Evolutionary conservation across 1,140 invertebrate species (phyloP).

Genomic region (Apis laboriosa): DNA sequence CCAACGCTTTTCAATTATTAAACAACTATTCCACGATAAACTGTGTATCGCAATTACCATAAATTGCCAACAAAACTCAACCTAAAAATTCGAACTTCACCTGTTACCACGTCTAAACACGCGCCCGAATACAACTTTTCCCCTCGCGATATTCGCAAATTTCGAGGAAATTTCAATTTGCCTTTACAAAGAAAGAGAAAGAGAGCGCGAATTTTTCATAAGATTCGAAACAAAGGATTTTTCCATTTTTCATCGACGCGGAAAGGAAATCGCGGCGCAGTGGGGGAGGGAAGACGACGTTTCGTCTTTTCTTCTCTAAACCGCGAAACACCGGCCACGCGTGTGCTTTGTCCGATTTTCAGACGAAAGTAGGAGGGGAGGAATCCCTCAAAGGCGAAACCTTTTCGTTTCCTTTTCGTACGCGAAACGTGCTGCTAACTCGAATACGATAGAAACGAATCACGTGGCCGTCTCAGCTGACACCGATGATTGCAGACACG

Average conservation of each 20-base stretch:
- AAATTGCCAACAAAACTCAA: no score
- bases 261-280: neutral
- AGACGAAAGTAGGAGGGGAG: neutral
- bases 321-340: neutral
- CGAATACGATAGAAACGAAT: constrained; percentile 15
- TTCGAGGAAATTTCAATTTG: no score
- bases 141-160: no score
- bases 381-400: constrained; percentile 24
- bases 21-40: no score
- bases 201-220: no score
- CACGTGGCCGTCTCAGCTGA: constrained; percentile 41
- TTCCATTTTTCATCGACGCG: neutral
- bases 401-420: constrained; percentile 19
- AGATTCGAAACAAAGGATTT: neutral
- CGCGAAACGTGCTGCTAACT: constrained; percentile 16
- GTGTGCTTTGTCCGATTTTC: constrained; percentile 32
- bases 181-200: neutral
- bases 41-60: no score
- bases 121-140: no score
- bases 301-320: no score
- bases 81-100: no score
- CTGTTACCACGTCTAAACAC: no score
- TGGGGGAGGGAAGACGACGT: neutral
- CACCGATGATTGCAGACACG: constrained; percentile 20
- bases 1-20: no score